phyloP scores from a whole-genome alignment of 2,113 vertebrate species.

The Bufo gargarizans region DNA sequence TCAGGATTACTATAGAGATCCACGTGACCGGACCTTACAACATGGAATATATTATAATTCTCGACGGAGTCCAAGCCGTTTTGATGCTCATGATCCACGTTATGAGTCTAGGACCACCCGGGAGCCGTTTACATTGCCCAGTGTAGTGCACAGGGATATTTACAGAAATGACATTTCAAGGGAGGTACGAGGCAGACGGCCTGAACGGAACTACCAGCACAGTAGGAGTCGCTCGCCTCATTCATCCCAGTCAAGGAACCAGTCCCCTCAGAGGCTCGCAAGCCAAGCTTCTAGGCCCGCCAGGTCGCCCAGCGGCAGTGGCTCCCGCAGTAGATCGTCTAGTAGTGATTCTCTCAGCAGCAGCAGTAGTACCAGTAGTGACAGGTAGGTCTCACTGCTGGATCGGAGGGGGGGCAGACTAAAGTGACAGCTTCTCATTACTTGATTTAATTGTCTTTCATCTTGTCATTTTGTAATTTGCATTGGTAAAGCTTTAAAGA shows the following conservation, averaged over 20 bases:
- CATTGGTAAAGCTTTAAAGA: not conserved
- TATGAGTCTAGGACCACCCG: constrained; percentile 90
- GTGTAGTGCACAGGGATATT: constrained; percentile 96
- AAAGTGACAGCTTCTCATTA: not conserved
- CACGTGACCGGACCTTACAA: constrained; percentile 91
- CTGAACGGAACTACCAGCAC: constrained; percentile 90
- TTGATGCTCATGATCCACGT: constrained; percentile 92
- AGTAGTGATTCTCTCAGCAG: constrained; percentile 98
- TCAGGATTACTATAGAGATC: constrained; percentile 96
- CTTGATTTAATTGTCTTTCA: not conserved
- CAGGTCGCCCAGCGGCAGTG: constrained; percentile 89
- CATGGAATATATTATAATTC: constrained; percentile 91
- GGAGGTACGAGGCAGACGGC: constrained; percentile 86
- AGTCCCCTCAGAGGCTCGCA: constrained; percentile 90
- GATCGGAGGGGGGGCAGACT: not conserved
- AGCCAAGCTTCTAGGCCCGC: constrained; percentile 85
- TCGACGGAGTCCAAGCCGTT: constrained; percentile 93
- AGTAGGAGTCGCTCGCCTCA: constrained; percentile 95
- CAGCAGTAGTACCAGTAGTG: constrained; percentile 95
- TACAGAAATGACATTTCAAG: constrained; percentile 89
- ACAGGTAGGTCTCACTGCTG: constrained; percentile 82
- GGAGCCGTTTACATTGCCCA: constrained; percentile 91
- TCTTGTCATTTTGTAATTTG: not conserved
- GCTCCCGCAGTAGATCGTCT: constrained; percentile 90
- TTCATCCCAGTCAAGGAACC: constrained; percentile 90